These are phyloP conservation scores for Ammodytes dubius DNA, from an alignment of 2,113 vertebrate genomes.

Conservation along the genomic window DNA sequence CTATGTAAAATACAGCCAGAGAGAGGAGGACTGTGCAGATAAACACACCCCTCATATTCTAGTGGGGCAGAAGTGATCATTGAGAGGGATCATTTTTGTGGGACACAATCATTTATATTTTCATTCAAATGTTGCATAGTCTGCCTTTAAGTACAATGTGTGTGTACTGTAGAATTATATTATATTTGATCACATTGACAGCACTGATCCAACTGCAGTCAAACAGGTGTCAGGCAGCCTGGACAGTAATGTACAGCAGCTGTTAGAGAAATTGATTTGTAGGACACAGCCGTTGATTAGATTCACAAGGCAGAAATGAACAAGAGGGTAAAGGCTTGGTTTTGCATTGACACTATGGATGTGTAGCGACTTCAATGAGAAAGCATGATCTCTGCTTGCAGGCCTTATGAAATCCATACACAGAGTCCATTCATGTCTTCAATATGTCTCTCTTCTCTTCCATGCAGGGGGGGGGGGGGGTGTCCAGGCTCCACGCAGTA, in stretches of 20 bases:
- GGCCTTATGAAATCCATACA: not conserved
- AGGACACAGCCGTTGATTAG: constrained; percentile 11
- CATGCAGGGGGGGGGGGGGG: not conserved
- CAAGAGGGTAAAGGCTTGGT: constrained; percentile 26
- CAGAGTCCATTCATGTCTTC: not conserved
- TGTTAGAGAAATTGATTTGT: not conserved
- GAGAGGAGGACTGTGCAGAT: no score
- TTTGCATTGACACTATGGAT: constrained; percentile 27
- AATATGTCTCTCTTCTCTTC: not conserved
- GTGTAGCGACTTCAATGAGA: constrained; percentile 27
- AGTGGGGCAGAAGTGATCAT: no score
- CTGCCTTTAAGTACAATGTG: no score
- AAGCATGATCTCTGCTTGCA: not conserved
- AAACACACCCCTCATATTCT: no score
- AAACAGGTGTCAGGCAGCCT: not conserved
- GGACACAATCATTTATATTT: no score
- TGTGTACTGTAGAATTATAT: no score
- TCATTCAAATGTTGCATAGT: no score
- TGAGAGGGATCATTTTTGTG: no score
- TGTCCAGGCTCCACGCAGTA: no score
- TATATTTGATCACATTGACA: not conserved
- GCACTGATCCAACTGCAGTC: constrained; percentile 1
- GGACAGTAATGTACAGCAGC: not conserved
- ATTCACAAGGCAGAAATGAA: constrained; percentile 5
- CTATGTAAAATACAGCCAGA: no score